These are phyloP conservation scores for Arnoldichthys spilopterus DNA, from an alignment of 2,797 vertebrate genomes.

Conservation along the genomic window DNA sequence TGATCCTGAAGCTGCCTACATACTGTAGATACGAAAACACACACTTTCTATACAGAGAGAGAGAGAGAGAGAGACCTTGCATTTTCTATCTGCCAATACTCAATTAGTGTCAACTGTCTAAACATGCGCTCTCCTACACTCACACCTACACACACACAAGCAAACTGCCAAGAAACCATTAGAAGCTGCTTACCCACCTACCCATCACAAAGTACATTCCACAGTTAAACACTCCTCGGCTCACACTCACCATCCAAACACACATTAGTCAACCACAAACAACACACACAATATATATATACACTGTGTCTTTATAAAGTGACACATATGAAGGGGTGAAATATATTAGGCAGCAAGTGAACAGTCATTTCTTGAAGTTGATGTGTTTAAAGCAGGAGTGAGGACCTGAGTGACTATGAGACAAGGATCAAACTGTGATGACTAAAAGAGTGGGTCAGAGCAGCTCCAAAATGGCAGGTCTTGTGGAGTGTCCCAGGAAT, in stretches of 20 bases:
- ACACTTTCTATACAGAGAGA: conserved; percentile 12
- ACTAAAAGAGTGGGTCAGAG: no score
- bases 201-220: conserved; percentile 6
- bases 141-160: conserved; percentile 39
- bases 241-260: not conserved
- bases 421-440: no score
- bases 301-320: no score
- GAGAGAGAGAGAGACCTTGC: not conserved
- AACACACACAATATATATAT: conserved; percentile 5
- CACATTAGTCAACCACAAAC: not conserved
- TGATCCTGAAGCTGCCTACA: conserved; percentile 47
- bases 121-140: conserved; percentile 38
- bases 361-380: no score
- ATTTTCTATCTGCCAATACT: conserved; percentile 54
- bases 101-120: conserved; percentile 56
- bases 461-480: no score
- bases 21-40: conserved; percentile 36
- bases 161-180: conserved; percentile 41
- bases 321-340: no score
- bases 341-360: no score
- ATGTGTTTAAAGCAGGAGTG: no score
- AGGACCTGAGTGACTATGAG: no score
- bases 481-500: no score
- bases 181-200: conserved; percentile 34
- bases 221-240: conserved; percentile 16